Evolutionary conservation across 2,797 vertebrate genomes (phyloP), one percentile per base, ranked within the genome.

Genomic region (Lepus townsendii): DNA sequence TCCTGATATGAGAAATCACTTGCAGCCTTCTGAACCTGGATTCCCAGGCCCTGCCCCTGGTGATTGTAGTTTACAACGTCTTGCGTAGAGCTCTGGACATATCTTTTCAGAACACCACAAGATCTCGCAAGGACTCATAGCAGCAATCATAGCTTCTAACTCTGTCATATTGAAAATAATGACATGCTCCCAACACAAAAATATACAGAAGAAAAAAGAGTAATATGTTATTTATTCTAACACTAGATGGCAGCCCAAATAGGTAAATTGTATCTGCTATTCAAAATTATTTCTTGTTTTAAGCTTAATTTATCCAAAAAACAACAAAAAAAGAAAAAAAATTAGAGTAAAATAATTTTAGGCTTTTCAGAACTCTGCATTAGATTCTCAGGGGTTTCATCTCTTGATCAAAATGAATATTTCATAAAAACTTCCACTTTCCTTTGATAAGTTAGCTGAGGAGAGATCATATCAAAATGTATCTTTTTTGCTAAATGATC

Each of bases 191-290:
- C 47, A n/a, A 35, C 66, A 38, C 9, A 68, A 24, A 65, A 71
- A 22, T 91, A 72, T 22, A 79, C 30, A 52, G 42, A 71, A 77
- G 47, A 50, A 42, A 89, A 69, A 60, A 47, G 20, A 52, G 16
- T 68, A 73, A 62, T 68, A 2, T 83, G 47, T 97, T 92, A 92
- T 96, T 42, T 13, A 85, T 98, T 82, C 73, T 71, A 97, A 97
- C 98, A 95, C 97, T 97, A 98, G 98, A 95, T 98, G 98, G 98
- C 97, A 98, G 97, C 90, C 92, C 72, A 93, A 97, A 97, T 68
- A 95, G 96, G 84, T 75, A 75, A 95, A 97, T 93, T 95, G 14
- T 35, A 87, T 88, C 76, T 88, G 5, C 66, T 96, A 80, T 97
- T 97, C 52, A 69, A 54, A 47, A 32, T 0, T 3, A 47, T 17